phyloP scores from a whole-genome alignment of 2,888 invertebrate species.

The Oligia latruncula region DNA sequence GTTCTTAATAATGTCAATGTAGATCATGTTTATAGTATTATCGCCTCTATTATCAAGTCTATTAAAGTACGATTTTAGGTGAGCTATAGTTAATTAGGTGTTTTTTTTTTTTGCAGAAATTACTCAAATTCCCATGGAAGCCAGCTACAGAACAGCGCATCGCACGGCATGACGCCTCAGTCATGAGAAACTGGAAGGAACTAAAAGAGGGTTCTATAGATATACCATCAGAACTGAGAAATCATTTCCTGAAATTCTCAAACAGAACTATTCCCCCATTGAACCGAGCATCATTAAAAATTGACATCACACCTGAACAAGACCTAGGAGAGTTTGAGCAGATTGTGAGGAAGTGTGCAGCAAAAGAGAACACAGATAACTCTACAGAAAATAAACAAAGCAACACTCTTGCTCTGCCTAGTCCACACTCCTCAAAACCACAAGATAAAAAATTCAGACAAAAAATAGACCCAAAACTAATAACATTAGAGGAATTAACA shows the following conservation, averaged over 20 bases:
- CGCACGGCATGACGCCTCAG: constrained; percentile 91
- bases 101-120: constrained; percentile 85
- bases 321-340: constrained; percentile 86
- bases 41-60: not conserved
- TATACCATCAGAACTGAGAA: constrained; percentile 83
- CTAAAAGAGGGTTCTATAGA: constrained; percentile 90
- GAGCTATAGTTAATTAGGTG: not conserved
- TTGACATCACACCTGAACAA: constrained; percentile 76
- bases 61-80: not conserved
- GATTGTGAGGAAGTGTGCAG: constrained; percentile 85
- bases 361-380: constrained; percentile 63
- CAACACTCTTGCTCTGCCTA: constrained; percentile 32
- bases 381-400: constrained; percentile 37
- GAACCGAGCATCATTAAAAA: constrained; percentile 79
- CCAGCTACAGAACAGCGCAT: constrained; percentile 90
- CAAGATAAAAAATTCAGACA: constrained; percentile 42
- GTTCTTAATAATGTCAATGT: not conserved
- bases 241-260: constrained; percentile 92
- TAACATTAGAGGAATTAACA: constrained; percentile 83
- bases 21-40: not conserved
- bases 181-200: constrained; percentile 92
- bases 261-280: constrained; percentile 88
- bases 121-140: constrained; percentile 92
- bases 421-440: constrained; percentile 21
- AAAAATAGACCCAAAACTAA: constrained; percentile 71